Conservation (phyloP, 2,113 vertebrate genomes). For the Mesembrinibis cayennensis region DNA sequence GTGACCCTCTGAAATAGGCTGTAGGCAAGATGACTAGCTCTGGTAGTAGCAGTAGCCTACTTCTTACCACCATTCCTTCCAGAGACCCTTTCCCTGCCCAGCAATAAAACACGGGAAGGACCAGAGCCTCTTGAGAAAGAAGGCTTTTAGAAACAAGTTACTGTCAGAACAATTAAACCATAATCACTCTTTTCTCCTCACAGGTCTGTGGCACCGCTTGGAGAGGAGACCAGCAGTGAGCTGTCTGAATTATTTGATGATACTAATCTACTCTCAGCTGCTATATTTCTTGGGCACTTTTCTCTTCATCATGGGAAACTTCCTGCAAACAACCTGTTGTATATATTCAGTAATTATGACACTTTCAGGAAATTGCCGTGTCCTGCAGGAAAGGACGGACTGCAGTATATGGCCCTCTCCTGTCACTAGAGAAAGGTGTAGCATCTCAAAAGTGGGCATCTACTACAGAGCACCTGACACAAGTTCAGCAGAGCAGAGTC, state of each 20-base stretch:
- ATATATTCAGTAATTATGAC: background rate
- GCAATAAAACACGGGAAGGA: background rate
- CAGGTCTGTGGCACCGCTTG: background rate
- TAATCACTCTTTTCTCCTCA: background rate
- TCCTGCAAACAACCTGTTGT: background rate
- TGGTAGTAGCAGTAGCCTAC: background rate
- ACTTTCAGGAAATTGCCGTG: background rate
- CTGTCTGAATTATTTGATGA: background rate
- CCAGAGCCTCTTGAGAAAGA: background rate
- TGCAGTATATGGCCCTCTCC: background rate
- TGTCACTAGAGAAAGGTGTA: background rate
- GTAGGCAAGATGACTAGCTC: background rate
- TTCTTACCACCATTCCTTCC: background rate
- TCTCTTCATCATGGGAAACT: background rate
- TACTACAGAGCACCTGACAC: background rate
- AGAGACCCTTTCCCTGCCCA: background rate
- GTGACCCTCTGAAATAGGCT: background rate
- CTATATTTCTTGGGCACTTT: background rate
- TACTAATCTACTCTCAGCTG: background rate
- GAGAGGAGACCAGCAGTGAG: background rate
- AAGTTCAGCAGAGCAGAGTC: background rate
- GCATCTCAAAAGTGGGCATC: background rate
- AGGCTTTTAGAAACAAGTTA: background rate
- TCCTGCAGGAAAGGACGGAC: background rate
- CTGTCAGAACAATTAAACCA: slow-evolving; percentile 31